Evolutionary conservation across 1,140 invertebrate species (phyloP).

Genomic region (Camponotus pennsylvanicus): DNA sequence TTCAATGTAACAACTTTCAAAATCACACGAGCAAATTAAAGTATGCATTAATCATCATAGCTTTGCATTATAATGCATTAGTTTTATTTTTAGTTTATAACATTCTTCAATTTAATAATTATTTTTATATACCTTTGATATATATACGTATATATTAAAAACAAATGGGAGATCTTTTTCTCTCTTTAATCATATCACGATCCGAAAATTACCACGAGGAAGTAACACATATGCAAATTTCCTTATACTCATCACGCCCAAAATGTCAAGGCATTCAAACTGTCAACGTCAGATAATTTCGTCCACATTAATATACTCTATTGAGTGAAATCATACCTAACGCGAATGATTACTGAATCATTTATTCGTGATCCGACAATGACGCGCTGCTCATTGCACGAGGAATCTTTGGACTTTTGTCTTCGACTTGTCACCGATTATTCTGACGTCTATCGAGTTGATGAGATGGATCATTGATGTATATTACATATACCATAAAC

Average conservation of each 20-base stretch:
- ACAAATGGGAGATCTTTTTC: not conserved
- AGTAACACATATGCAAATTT: not conserved
- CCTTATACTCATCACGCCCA: constrained; percentile 8
- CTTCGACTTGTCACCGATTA: constrained; percentile 5
- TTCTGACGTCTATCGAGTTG: constrained; percentile 25
- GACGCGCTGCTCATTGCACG: not conserved
- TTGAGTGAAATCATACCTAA: constrained; percentile 4
- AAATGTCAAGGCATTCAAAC: not conserved
- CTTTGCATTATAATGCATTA: not conserved
- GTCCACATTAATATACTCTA: not conserved
- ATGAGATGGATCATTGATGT: constrained; percentile 3
- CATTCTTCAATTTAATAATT: not conserved
- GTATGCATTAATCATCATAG: not conserved
- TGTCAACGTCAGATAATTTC: constrained; percentile 14
- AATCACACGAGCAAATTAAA: not conserved
- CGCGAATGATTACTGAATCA: not conserved
- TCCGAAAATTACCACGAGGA: not conserved
- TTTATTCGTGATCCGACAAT: not conserved
- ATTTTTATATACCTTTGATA: not conserved
- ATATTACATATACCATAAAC: constrained; percentile 2
- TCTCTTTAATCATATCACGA: not conserved
- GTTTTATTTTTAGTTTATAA: not conserved
- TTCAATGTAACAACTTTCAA: not conserved
- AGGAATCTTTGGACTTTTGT: not conserved
- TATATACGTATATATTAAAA: not conserved